These are phyloP conservation scores for Zygaena filipendulae DNA, from an alignment of 2,888 invertebrate genomes.

Conservation along the genomic window DNA sequence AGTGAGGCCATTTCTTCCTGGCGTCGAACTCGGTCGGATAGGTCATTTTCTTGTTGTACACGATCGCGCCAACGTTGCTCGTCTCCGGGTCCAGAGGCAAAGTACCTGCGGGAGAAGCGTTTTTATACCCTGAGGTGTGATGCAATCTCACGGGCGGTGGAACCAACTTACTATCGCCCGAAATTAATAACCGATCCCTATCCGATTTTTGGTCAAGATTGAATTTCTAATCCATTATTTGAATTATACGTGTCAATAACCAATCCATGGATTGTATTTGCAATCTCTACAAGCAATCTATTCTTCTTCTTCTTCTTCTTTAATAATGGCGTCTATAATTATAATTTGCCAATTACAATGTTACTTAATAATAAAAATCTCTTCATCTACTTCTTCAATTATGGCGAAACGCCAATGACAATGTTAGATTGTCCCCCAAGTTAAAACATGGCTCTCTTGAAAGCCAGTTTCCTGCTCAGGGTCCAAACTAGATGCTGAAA, in stretches of 20 bases:
- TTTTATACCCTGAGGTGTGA: no score
- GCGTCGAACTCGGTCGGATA: slow-evolving; percentile 83
- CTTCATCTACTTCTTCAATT: no score
- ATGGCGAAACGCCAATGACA: no score
- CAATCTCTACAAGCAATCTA: neutral
- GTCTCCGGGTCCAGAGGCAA: slow-evolving; percentile 58
- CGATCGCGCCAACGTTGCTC: slow-evolving; percentile 68
- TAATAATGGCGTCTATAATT: no score
- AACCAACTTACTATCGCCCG: no score
- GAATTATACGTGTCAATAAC: neutral
- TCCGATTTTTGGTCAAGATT: neutral
- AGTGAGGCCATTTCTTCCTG: slow-evolving; percentile 76
- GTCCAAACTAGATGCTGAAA: no score
- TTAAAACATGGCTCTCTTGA: no score
- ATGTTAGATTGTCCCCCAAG: no score
- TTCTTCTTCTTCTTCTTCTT: neutral
- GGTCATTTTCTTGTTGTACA: slow-evolving; percentile 65
- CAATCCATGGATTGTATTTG: neutral
- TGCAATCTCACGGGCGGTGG: no score
- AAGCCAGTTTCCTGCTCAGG: no score
- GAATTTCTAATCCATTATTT: neutral
- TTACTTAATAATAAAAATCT: no score
- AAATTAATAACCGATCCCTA: neutral
- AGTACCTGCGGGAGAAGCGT: slow-evolving; percentile 53
- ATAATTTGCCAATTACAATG: no score